A percentile compares a stretch with the other conserved stretches of the same genome.
Conservation (phyloP, 2,888 invertebrate species). For the Drosophila borborema region DNA sequence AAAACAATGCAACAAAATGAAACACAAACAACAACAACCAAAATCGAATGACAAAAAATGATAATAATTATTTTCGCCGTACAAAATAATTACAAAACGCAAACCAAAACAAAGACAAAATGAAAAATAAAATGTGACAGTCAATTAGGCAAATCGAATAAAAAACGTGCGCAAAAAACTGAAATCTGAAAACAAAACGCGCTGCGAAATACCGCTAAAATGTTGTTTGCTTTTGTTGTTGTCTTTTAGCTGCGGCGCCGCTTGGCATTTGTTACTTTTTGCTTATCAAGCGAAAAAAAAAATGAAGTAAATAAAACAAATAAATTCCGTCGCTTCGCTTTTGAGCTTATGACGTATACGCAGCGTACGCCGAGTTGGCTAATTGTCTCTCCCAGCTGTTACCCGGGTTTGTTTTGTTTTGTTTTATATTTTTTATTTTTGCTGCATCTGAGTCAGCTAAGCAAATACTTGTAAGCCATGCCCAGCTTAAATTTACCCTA, state of each 20-base stretch:
- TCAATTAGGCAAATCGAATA: conserved; percentile 40
- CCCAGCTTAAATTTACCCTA: not conserved
- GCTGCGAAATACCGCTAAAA: conserved; percentile 12
- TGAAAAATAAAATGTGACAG: conserved; percentile 20
- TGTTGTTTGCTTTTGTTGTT: conserved; percentile 2
- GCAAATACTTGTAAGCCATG: not conserved
- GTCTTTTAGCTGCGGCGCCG: conserved; percentile 7
- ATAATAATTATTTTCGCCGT: conserved; percentile 43
- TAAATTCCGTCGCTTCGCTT: conserved; percentile 17
- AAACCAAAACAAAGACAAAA: conserved; percentile 14
- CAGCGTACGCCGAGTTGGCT: conserved; percentile 16
- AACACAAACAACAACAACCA: not conserved
- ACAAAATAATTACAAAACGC: conserved; percentile 45
- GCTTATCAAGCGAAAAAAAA: conserved; percentile 23
- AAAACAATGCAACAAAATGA: conserved; percentile 19
- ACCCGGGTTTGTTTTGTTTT: not conserved
- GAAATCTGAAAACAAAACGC: conserved; percentile 35
- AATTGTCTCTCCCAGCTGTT: not conserved
- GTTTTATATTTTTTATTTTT: not conserved
- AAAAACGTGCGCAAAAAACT: conserved; percentile 38
- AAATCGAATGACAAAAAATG: conserved; percentile 10
- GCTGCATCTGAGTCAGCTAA: not conserved
- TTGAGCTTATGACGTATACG: conserved; percentile 55
- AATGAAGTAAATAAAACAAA: not conserved
- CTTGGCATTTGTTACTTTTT: conserved; percentile 27